Conservation (phyloP, 2,888 invertebrate species). For the Melitaea athalia region DNA sequence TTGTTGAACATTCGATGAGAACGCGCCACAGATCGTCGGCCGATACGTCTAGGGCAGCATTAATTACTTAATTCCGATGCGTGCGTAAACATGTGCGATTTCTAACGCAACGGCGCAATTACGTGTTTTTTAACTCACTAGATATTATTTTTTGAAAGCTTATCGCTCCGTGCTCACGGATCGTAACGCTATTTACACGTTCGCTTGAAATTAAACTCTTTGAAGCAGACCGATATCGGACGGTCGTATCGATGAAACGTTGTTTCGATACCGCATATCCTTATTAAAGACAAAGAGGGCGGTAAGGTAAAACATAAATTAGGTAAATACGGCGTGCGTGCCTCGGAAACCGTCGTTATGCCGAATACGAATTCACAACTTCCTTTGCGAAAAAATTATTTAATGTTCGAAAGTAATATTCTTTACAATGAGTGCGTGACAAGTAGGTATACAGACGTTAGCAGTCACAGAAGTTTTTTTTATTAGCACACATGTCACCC, state of each 20-base stretch:
- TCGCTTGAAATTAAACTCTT: constrained; percentile 42
- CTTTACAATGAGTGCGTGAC: constrained; percentile 59
- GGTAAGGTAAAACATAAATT: constrained; percentile 31
- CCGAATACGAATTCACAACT: constrained; percentile 69
- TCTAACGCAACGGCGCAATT: constrained; percentile 74
- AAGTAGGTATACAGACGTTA: constrained; percentile 52
- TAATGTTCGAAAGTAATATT: constrained; percentile 48
- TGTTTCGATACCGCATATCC: constrained; percentile 16
- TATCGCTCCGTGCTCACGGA: constrained; percentile 68
- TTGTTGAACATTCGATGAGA: constrained; percentile 66
- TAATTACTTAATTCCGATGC: constrained; percentile 80
- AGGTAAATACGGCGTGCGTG: constrained; percentile 51
- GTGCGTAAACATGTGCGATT: constrained; percentile 73
- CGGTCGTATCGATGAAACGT: constrained; percentile 5
- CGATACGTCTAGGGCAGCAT: constrained; percentile 65
- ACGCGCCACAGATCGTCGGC: constrained; percentile 69
- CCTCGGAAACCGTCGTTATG: constrained; percentile 52
- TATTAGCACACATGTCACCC: constrained; percentile 43
- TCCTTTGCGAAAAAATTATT: constrained; percentile 69
- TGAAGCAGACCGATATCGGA: constrained; percentile 32
- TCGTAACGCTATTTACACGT: constrained; percentile 69
- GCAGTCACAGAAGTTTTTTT: constrained; percentile 50
- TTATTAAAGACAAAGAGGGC: constrained; percentile 13
- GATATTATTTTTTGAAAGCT: constrained; percentile 73
- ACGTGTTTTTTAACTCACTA: constrained; percentile 64